Percentiles rank a stretch among this genome's conserved stretches.
Conservation (phyloP, 2,797 vertebrate species). For the Sylvilagus floridanus region DNA sequence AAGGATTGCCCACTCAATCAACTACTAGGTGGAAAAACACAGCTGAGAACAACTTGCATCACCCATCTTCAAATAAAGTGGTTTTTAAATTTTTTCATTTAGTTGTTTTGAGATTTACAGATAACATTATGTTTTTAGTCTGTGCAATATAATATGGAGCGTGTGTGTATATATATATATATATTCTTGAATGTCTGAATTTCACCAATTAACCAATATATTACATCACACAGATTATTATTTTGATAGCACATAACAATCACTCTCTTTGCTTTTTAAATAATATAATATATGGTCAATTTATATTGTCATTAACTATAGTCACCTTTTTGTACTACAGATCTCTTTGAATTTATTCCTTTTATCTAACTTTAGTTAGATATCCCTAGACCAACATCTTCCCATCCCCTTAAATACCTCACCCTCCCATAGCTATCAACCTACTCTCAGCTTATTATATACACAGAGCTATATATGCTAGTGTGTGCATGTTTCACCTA, state of each 20-base stretch:
- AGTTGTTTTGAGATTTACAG: not conserved
- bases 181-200: not conserved
- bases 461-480: not conserved
- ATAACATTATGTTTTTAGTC: not conserved
- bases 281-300: not conserved
- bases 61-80: not conserved
- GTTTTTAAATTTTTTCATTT: not conserved
- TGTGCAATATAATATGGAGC: not conserved
- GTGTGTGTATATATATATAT: not conserved
- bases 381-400: not conserved
- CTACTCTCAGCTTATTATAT: not conserved
- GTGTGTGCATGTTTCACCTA: not conserved
- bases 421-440: not conserved
- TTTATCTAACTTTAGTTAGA: not conserved
- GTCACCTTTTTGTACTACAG: not conserved
- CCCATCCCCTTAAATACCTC: not conserved
- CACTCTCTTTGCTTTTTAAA: not conserved
- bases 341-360: not conserved
- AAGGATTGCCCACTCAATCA: not conserved
- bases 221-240: not conserved
- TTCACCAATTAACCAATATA: not conserved
- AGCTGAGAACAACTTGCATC: not conserved
- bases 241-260: not conserved
- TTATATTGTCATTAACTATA: not conserved
- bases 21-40: constrained; percentile 4